phyloP scores from a whole-genome alignment of 2,113 vertebrate species.

The Plecotus auritus region DNA sequence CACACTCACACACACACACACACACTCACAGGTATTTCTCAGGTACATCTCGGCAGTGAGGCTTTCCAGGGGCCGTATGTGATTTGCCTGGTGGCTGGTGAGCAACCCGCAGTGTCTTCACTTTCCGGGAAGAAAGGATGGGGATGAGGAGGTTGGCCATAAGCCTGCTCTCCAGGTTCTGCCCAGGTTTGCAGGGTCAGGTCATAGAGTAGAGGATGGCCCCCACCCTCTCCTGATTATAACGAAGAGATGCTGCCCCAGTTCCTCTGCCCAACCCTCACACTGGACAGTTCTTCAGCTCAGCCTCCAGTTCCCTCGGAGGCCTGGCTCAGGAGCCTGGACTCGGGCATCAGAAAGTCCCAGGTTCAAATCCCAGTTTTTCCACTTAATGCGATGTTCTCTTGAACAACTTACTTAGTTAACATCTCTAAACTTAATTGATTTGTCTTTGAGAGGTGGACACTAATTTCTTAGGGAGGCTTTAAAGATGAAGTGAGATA shows the following conservation, averaged over 20 bases:
- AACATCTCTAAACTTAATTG: not conserved
- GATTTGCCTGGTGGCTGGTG: not conserved
- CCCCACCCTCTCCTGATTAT: not conserved
- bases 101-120: not conserved
- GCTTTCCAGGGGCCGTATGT: not conserved
- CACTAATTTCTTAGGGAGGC: conserved; percentile 19
- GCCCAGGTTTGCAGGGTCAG: not conserved
- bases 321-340: not conserved
- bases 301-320: not conserved
- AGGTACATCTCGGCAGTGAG: not conserved
- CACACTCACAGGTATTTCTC: not conserved
- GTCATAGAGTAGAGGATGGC: not conserved
- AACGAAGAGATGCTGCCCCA: not conserved
- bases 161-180: not conserved
- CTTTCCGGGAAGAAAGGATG: not conserved
- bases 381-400: not conserved
- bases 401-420: not conserved
- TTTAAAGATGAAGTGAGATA: not conserved
- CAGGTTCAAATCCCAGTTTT: not conserved
- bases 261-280: not conserved
- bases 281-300: not conserved
- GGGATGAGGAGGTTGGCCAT: not conserved
- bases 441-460: conserved; percentile 16
- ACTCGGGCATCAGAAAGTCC: not conserved
- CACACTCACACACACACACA: not conserved